Percentiles rank a stretch among this genome's conserved stretches.
phyloP scores from a whole-genome alignment of 2,888 invertebrate genomes.

The Erebia ligea region DNA sequence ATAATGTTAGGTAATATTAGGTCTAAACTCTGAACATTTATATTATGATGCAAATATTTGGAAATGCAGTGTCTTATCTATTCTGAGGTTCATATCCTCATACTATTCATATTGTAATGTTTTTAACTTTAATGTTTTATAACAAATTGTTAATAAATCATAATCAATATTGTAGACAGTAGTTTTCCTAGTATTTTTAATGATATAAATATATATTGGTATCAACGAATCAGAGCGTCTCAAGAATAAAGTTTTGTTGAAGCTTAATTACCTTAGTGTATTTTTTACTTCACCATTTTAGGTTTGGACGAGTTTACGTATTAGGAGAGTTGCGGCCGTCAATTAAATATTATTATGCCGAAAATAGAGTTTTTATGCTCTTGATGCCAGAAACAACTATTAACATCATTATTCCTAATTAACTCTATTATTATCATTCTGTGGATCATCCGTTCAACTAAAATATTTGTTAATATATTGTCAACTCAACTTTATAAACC shows the following conservation, averaged over 20 bases:
- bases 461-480: neutral
- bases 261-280: constrained; percentile 31
- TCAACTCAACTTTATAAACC: neutral
- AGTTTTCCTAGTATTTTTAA: neutral
- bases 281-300: constrained; percentile 59
- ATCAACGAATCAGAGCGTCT: constrained; percentile 16
- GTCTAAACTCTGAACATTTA: too few species aligned
- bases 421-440: neutral
- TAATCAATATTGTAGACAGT: neutral
- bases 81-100: too few species aligned
- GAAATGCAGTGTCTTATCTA: too few species aligned
- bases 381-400: neutral
- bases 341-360: constrained; percentile 48
- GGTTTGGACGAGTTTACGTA: constrained; percentile 65
- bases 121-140: neutral
- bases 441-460: neutral
- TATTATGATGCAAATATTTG: too few species aligned
- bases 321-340: constrained; percentile 59
- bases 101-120: neutral
- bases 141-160: neutral
- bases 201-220: neutral
- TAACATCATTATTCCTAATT: constrained; percentile 5
- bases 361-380: constrained; percentile 24
- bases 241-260: constrained; percentile 16
- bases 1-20: too few species aligned